Base-by-base conservation (phyloP, 2,888 invertebrate genomes). In the Phengaris alcon region DNA sequence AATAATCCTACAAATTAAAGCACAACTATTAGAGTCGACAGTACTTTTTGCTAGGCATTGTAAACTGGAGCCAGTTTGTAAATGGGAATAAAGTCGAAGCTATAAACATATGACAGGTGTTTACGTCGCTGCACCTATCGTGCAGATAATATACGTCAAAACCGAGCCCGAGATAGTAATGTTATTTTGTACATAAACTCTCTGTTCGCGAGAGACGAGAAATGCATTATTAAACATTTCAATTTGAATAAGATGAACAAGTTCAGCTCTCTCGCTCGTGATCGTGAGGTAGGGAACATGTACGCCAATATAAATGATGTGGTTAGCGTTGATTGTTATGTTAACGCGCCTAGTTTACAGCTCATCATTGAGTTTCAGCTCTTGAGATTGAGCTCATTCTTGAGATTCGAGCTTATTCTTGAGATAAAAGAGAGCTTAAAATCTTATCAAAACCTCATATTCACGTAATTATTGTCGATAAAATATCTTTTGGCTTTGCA, bases 191-290 rank as follows among this genome's bases (percentile, higher is more conserved):
- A 69, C 13, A 68, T 75, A n/a, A 12, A 15, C 12, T 70, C 51
- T 51, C 9, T 48, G 69, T 69, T 69, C 48, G n/a, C 44, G 46
- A 13, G 46, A 44, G 44, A 68, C 68, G 46, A 68, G 68, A 44
- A 44, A 35, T 69, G 69, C 44, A 46, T 46, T 69, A 48, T 68
- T 68, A 68, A 68, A 68, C 68, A 69, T 69, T 69, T 69, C 44
- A 69, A 48, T 46, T 69, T 48, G 48, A n/a, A 69, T 69, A 69
- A 44, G 68, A 44, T 22, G 15, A 69, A 13, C 13, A 44, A 13
- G n/a, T n/a, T n/a, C 13, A 68, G 35, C 6, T 22, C n/a, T 10
- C 22, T 22, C 35, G 46, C 44, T 68, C n/a, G 44, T 69, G 73
- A 35, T 54, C 59, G 22, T 10, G 59, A 22, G 22, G n/a, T n/a